A percentile compares a stretch with the other conserved stretches of the same genome.
These are phyloP conservation scores for Megalopta genalis DNA, from an alignment of 1,140 invertebrate genomes.

Conservation along the genomic window DNA sequence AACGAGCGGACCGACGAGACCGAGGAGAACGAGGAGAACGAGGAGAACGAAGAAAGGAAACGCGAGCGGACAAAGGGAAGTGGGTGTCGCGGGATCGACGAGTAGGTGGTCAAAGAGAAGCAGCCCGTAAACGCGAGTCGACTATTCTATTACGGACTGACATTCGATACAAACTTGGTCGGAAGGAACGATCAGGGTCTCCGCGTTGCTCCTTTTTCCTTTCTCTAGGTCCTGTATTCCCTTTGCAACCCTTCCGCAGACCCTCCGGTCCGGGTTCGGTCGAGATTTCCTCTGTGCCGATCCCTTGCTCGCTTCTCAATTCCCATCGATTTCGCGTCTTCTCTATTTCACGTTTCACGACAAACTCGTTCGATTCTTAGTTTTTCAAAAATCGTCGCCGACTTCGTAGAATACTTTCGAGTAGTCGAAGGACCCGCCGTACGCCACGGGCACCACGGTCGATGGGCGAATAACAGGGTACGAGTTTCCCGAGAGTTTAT, in stretches of 20 bases:
- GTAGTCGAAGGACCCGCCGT: too few relatives aligned
- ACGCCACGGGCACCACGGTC: background rate
- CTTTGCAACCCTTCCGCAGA: background rate
- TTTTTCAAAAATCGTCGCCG: too few relatives aligned
- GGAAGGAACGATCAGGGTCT: constrained; percentile 73
- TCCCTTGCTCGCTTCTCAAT: too few relatives aligned
- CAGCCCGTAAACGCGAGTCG: constrained; percentile 70
- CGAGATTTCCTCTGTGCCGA: too few relatives aligned
- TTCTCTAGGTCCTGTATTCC: constrained; percentile 49
- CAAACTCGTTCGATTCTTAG: too few relatives aligned
- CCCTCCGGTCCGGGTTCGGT: too few relatives aligned
- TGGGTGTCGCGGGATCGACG: constrained; percentile 27
- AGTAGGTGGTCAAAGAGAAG: constrained; percentile 65
- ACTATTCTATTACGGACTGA: constrained; percentile 78
- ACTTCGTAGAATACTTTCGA: too few relatives aligned
- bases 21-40: background rate
- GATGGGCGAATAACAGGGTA: constrained; percentile 74
- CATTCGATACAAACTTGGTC: constrained; percentile 78
- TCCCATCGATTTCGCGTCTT: too few relatives aligned
- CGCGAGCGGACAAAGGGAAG: constrained; percentile 22
- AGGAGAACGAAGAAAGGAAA: constrained; percentile 4
- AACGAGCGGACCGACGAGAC: too few relatives aligned
- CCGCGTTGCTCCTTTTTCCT: constrained; percentile 41
- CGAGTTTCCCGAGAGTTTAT: constrained; percentile 70
- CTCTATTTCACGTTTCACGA: too few relatives aligned